A percentile compares a stretch with the other conserved stretches of the same genome.
Conservation (phyloP, 2,113 vertebrate genomes). For the Pristiophorus japonicus region DNA sequence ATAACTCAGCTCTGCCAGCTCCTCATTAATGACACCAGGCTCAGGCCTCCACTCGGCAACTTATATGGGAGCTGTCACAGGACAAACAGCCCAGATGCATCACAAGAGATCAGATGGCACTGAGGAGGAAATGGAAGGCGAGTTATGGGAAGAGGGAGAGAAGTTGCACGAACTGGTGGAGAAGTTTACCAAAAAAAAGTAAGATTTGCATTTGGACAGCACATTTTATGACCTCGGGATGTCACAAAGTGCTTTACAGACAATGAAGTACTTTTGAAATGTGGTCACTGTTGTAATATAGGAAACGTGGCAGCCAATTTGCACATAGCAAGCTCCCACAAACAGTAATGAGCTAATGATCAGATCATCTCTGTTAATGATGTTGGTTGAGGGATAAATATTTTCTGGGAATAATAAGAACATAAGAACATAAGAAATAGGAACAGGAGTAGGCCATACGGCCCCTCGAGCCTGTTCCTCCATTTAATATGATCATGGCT, state of each 20-base stretch:
- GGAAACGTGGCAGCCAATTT: not conserved
- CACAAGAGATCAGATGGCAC: not conserved
- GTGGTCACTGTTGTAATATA: not conserved
- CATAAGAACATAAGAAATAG: too few species aligned
- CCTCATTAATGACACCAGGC: not conserved
- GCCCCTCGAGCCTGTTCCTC: too few species aligned
- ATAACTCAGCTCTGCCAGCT: too few species aligned
- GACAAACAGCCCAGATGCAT: not conserved
- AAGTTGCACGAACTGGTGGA: not conserved
- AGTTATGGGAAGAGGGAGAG: not conserved
- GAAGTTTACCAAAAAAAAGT: not conserved
- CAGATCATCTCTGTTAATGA: not conserved
- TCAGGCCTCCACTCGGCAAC: not conserved
- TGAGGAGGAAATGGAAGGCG: not conserved
- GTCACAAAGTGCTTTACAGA: not conserved
- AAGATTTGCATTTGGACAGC: too few species aligned
- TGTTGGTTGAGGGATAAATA: not conserved
- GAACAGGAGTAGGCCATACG: too few species aligned
- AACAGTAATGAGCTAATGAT: not conserved
- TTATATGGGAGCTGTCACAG: not conserved
- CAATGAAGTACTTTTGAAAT: not conserved
- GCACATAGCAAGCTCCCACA: not conserved
- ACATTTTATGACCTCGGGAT: not conserved
- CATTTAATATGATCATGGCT: too few species aligned
- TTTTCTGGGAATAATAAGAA: too few species aligned